A percentile compares a stretch with the other conserved stretches of the same genome.
phyloP scores from a whole-genome alignment of 2,113 vertebrate species.

The Argyrosomus japonicus region DNA sequence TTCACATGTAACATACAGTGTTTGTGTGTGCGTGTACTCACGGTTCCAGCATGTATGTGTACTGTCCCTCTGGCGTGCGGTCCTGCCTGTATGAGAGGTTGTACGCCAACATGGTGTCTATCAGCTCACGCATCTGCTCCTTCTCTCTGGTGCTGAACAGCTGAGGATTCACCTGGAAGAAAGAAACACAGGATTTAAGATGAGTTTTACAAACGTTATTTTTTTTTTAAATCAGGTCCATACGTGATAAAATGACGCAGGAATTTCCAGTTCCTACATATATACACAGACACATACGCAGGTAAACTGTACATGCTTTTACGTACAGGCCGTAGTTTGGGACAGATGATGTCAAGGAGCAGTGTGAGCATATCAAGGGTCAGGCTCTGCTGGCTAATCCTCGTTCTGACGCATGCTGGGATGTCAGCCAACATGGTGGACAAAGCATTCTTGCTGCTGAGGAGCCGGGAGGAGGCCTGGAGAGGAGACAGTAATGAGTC shows the following conservation, averaged over 20 bases:
- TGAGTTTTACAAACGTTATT: background rate
- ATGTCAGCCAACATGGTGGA: constrained; percentile 88
- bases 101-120: constrained; percentile 94
- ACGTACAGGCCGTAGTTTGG: constrained; percentile 91
- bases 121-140: constrained; percentile 91
- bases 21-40: constrained; percentile 82
- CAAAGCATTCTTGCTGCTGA: constrained; percentile 86
- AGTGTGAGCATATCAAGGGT: constrained; percentile 90
- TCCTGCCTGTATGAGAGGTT: constrained; percentile 97
- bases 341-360: constrained; percentile 92
- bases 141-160: constrained; percentile 95
- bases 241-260: background rate
- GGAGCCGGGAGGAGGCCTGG: constrained; percentile 86
- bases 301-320: background rate
- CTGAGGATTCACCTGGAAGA: constrained; percentile 92
- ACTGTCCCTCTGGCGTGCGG: constrained; percentile 92
- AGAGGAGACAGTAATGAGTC: constrained; percentile 5
- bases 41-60: constrained; percentile 92
- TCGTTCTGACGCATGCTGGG: constrained; percentile 82
- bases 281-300: background rate
- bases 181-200: background rate
- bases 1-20: background rate
- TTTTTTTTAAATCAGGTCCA: too few relatives aligned
- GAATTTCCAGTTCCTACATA: background rate
- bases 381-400: constrained; percentile 80